These are phyloP conservation scores for Cryptoblepharus egeriae DNA, from an alignment of 2,797 vertebrate genomes.

Conservation along the genomic window DNA sequence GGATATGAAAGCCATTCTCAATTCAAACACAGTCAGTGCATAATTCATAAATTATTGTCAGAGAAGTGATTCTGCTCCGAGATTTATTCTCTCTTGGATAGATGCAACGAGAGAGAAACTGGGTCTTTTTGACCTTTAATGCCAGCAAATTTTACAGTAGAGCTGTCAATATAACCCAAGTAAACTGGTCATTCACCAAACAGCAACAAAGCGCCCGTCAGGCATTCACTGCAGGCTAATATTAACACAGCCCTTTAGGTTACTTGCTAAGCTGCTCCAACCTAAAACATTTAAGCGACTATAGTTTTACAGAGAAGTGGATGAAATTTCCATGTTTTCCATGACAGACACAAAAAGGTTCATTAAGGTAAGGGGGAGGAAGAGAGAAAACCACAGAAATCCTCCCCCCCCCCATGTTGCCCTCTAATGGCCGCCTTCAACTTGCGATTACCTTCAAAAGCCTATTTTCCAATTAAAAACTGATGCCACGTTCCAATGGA, in stretches of 20 bases:
- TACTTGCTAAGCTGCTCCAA: conserved; percentile 71
- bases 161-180: conserved; percentile 96
- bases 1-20: conserved; percentile 99
- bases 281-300: conserved; percentile 69
- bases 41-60: conserved; percentile 99
- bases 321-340: conserved; percentile 80
- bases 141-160: conserved; percentile 93
- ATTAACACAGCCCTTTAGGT: conserved; percentile 81
- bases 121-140: conserved; percentile 93
- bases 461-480: conserved; percentile 77
- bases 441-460: conserved; percentile 78
- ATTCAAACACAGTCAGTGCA: conserved; percentile 98
- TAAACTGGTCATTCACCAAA: conserved; percentile 88
- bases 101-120: conserved; percentile 84
- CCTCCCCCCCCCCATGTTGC: conserved; percentile 50
- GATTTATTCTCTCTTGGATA: conserved; percentile 93
- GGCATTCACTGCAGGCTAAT: conserved; percentile 80
- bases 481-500: conserved; percentile 68
- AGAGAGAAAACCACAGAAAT: conserved; percentile 58
- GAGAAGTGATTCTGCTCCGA: conserved; percentile 97
- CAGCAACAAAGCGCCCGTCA: conserved; percentile 78
- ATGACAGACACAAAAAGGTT: conserved; percentile 85
- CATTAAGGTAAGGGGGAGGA: conserved; percentile 78
- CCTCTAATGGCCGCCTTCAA: conserved; percentile 67
- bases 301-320: conserved; percentile 69